These are phyloP conservation scores for Pelochelys cantorii DNA, from an alignment of 2,797 vertebrate genomes.

Conservation along the genomic window DNA sequence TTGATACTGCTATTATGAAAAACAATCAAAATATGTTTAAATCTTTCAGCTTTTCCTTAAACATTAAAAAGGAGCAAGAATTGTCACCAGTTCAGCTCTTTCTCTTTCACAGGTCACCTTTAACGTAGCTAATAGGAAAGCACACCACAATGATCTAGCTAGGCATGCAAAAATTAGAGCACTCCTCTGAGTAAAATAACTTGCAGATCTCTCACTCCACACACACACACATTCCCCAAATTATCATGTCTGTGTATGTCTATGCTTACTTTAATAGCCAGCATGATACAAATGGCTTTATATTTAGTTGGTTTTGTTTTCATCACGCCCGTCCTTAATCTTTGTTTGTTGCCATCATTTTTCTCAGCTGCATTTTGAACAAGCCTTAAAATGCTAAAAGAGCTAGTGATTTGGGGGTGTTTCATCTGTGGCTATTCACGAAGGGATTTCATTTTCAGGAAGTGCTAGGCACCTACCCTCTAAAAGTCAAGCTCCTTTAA, in stretches of 20 bases:
- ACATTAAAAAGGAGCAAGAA: not conserved
- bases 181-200: not conserved
- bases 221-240: rapidly evolving
- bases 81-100: not conserved
- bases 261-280: not conserved
- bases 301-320: not conserved
- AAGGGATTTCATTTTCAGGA: not conserved
- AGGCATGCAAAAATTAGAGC: not conserved
- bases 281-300: not conserved
- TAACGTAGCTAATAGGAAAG: not conserved
- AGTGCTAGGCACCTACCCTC: not conserved
- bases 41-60: not conserved
- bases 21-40: not conserved
- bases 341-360: not conserved
- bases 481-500: not conserved
- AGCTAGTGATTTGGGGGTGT: not conserved
- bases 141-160: not conserved
- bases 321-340: not conserved
- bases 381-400: not conserved
- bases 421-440: not conserved
- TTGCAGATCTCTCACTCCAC: not conserved
- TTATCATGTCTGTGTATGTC: not conserved
- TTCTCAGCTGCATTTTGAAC: not conserved
- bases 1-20: not conserved
- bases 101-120: not conserved